Percentiles rank a stretch among this genome's conserved stretches.
These are phyloP conservation scores for Sipunculus nudus DNA, from an alignment of 2,888 invertebrate species.

Conservation along the genomic window DNA sequence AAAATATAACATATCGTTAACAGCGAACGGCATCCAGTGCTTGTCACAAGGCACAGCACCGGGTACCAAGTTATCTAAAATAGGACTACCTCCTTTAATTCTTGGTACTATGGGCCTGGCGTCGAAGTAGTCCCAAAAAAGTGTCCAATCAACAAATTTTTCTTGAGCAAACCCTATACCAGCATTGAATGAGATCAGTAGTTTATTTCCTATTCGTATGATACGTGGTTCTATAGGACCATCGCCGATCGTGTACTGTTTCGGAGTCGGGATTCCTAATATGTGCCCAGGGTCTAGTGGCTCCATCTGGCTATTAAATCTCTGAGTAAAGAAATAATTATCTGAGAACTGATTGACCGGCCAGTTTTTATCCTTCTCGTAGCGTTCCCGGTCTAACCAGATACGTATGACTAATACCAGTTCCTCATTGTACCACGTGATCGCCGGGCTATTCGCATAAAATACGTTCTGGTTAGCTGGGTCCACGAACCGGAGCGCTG, in stretches of 20 bases:
- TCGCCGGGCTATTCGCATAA: constrained; percentile 46
- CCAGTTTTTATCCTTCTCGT: constrained; percentile 40
- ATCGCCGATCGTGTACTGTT: constrained; percentile 45
- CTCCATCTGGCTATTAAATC: constrained; percentile 39
- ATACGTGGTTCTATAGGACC: constrained; percentile 47
- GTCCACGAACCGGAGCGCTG: constrained; percentile 42
- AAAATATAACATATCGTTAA: constrained; percentile 38
- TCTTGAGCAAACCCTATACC: constrained; percentile 39
- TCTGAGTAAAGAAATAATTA: constrained; percentile 46
- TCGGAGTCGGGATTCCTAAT: constrained; percentile 44
- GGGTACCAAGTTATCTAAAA: constrained; percentile 38
- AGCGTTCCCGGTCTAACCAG: constrained; percentile 45
- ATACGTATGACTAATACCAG: constrained; percentile 43
- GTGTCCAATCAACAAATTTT: constrained; percentile 39
- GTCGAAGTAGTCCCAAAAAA: constrained; percentile 41
- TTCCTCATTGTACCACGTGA: constrained; percentile 38
- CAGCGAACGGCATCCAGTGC: constrained; percentile 42
- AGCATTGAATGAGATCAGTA: constrained; percentile 42
- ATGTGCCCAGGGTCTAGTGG: constrained; percentile 41
- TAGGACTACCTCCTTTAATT: constrained; percentile 43
- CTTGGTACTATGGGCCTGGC: constrained; percentile 40
- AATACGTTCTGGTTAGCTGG: constrained; percentile 40
- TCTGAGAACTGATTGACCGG: constrained; percentile 46
- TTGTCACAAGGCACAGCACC: constrained; percentile 47
- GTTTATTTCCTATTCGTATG: constrained; percentile 26